Evolutionary conservation across 2,797 vertebrate species (phyloP), one percentile per base, ranked within the genome.

Genomic region (Molossus molossus): DNA sequence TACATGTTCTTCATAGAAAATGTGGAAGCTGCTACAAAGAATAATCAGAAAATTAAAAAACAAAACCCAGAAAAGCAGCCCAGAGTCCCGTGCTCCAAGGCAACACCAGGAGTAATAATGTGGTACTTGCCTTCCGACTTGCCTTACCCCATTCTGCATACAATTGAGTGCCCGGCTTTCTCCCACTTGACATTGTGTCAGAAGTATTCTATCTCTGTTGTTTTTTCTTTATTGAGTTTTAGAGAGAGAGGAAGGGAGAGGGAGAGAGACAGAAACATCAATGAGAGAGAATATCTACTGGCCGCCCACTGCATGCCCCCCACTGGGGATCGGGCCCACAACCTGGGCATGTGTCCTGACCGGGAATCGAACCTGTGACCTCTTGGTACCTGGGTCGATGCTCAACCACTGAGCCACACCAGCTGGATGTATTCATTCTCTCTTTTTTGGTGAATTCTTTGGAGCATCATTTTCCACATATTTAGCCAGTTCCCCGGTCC

Each of bases 31-130:
- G 27, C 69, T 33, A 50, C 57, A 73, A 67, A 83, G 27, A 94
- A 45, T 45, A 45, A 45, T 6, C 4, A 45, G 5, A 45, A 45
- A 45, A 33, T 15, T 33, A 4, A 69, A 37, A 77, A 76, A 48
- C 48, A 70, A 80, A 45, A 45, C 40, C 40, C 21, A 4, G 60
- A 27, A n/a, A 27, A 72, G 37, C 45, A 33, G 5, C 20, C 3
- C n/a, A 21, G 4, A 7, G 1, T 25, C 48, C 20, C 17, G 2
- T 3, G 18, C 18, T 60, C 9, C 0, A 27, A 45, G 70, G n/a
- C 33, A 17, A 6, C 3, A 4, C 14, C 1, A 5, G 3, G 2
- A 14, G 8, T 5, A 20, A 45, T 13, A 15, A 29, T 21, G 10
- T 13, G 27, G 33, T 4, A 23, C 1, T 13, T 20, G 27, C n/a